These are phyloP conservation scores for Sandelia bainsii DNA, from an alignment of 2,797 vertebrate genomes.

Conservation along the genomic window DNA sequence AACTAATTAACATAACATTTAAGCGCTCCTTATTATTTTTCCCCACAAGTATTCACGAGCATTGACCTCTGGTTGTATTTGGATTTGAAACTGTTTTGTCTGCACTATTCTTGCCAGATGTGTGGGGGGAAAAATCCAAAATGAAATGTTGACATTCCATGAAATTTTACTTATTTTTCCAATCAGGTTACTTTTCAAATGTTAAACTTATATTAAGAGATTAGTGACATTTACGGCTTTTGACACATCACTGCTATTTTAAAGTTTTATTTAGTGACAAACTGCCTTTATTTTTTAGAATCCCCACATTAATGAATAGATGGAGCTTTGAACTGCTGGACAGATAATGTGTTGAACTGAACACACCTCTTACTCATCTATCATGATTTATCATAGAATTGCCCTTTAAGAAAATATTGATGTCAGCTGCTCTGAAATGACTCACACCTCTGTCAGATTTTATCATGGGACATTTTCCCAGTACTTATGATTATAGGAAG, in stretches of 20 bases:
- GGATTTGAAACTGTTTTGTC: slow-evolving; percentile 19
- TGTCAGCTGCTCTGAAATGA: slow-evolving; percentile 65
- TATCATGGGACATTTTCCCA: slow-evolving; percentile 44
- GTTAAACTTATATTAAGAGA: slow-evolving; percentile 19
- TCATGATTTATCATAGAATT: slow-evolving; percentile 49
- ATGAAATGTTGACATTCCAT: slow-evolving; percentile 80
- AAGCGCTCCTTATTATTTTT: slow-evolving; percentile 22
- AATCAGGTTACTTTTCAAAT: slow-evolving; percentile 22
- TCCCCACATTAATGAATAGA: slow-evolving; percentile 46
- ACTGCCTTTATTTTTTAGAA: slow-evolving; percentile 5
- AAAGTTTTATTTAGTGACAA: slow-evolving; percentile 26
- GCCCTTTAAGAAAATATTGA: slow-evolving; percentile 74
- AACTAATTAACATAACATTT: slow-evolving; percentile 14
- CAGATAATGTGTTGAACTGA: slow-evolving; percentile 57
- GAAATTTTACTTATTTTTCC: slow-evolving; percentile 20
- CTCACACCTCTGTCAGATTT: slow-evolving; percentile 29
- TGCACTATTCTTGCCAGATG: slow-evolving; percentile 42
- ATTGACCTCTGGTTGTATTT: slow-evolving; percentile 19
- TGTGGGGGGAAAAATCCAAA: slow-evolving; percentile 18
- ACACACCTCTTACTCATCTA: slow-evolving; percentile 52
- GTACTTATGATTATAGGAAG: slow-evolving; percentile 40
- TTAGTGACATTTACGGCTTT: slow-evolving; percentile 36
- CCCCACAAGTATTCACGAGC: slow-evolving; percentile 9
- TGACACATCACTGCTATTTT: slow-evolving; percentile 47
- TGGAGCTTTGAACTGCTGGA: slow-evolving; percentile 73